A percentile compares a stretch with the other conserved stretches of the same genome.
Conservation (phyloP, 2,113 vertebrate species). For the Pachyramphus minor region DNA sequence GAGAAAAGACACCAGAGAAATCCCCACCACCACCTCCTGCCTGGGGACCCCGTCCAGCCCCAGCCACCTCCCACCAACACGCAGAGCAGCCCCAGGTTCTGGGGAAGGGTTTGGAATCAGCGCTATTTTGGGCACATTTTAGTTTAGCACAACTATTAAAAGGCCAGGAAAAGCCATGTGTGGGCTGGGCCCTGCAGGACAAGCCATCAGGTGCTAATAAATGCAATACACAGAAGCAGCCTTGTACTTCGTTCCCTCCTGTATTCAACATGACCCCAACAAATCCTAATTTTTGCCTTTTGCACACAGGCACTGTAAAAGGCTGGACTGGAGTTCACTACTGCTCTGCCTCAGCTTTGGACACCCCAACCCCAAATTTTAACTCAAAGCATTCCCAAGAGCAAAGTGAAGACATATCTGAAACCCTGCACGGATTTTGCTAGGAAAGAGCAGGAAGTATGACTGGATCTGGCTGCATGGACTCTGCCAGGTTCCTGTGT, state of each 20-base stretch:
- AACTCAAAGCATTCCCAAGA: neutral
- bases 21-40: neutral
- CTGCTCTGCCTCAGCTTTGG: neutral
- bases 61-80: neutral
- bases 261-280: neutral
- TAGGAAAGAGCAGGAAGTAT: neutral
- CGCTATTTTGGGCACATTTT: neutral
- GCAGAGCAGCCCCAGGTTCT: neutral
- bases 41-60: accelerated
- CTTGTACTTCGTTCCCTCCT: neutral
- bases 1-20: neutral
- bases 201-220: neutral
- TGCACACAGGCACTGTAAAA: neutral
- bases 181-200: neutral
- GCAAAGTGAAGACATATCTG: neutral
- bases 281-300: neutral
- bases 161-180: neutral
- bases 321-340: neutral
- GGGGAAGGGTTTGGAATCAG: neutral
- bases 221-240: neutral
- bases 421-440: neutral
- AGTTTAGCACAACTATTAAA: slow-evolving; percentile 8
- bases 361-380: neutral
- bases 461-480: accelerated
- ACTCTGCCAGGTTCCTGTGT: neutral